These are phyloP conservation scores for Ernsta delagoae DNA, from an alignment of 2,888 invertebrate genomes.

Conservation along the genomic window DNA sequence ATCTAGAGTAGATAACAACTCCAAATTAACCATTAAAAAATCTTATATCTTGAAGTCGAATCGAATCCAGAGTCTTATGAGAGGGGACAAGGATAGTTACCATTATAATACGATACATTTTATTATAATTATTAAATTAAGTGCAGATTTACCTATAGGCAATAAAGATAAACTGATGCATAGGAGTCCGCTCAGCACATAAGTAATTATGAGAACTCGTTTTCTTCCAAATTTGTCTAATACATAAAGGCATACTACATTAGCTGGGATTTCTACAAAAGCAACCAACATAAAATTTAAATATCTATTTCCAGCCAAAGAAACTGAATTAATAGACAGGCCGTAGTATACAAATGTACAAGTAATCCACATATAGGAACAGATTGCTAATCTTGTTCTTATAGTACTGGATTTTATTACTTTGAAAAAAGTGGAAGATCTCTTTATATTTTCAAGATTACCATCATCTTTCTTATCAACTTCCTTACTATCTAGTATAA, in stretches of 20 bases:
- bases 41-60: too few relatives aligned
- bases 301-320: conserved; percentile 87
- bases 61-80: too few relatives aligned
- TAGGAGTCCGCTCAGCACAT: background rate
- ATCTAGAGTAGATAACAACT: too few relatives aligned
- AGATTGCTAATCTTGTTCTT: background rate
- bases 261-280: conserved; percentile 18
- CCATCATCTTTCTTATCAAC: background rate
- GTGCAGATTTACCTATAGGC: background rate
- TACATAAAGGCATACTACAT: background rate
- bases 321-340: conserved; percentile 87
- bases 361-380: conserved; percentile 84
- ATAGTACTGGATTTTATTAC: background rate
- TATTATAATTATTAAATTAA: too few relatives aligned
- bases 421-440: background rate
- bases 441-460: background rate
- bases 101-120: too few relatives aligned
- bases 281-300: conserved; percentile 84
- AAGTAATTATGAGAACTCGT: background rate
- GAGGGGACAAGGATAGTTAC: too few relatives aligned
- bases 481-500: conserved; percentile 86
- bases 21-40: too few relatives aligned
- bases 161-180: conserved; percentile 6
- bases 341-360: conserved; percentile 89
- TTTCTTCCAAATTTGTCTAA: conserved; percentile 2